Evolutionary conservation across 2,888 invertebrate genomes (phyloP).

Genomic region (Scaptodrosophila latifasciaeformis): DNA sequence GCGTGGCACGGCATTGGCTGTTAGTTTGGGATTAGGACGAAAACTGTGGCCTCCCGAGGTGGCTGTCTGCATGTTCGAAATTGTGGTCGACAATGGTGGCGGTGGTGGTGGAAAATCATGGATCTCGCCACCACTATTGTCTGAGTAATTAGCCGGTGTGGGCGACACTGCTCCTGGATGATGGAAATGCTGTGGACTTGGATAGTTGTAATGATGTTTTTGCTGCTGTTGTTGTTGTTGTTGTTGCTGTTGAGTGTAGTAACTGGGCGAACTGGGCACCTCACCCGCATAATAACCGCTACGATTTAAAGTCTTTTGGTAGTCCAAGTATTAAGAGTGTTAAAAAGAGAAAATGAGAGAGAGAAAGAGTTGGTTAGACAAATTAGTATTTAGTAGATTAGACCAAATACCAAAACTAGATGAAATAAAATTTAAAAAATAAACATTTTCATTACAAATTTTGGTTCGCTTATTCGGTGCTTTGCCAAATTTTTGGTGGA

Average conservation of each 20-base stretch:
- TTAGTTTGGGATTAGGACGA: constrained; percentile 74
- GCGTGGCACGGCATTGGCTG: constrained; percentile 75
- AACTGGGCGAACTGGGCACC: constrained; percentile 72
- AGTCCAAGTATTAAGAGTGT: no score
- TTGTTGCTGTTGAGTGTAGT: constrained; percentile 65
- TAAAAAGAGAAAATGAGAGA: constrained; percentile 27
- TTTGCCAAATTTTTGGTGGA: no score
- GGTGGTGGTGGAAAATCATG: constrained; percentile 71
- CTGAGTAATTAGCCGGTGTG: constrained; percentile 64
- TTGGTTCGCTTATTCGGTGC: constrained; percentile 30
- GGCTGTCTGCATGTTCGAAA: constrained; percentile 72
- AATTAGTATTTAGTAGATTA: constrained; percentile 39
- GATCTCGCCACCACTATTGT: constrained; percentile 43
- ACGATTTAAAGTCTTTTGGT: constrained; percentile 73
- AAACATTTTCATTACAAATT: constrained; percentile 4
- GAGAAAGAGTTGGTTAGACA: constrained; percentile 49
- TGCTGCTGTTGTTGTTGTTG: constrained; percentile 56
- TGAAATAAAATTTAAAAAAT: constrained; percentile 42
- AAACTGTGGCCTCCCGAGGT: constrained; percentile 69
- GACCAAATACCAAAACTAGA: constrained; percentile 17
- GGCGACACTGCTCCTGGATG: constrained; percentile 74
- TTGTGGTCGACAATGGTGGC: constrained; percentile 73
- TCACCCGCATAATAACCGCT: constrained; percentile 65
- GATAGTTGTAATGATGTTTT: constrained; percentile 68
- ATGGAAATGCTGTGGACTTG: constrained; percentile 72